These are phyloP conservation scores for Tolypeutes matacus DNA, from an alignment of 2,797 vertebrate species.

Conservation along the genomic window DNA sequence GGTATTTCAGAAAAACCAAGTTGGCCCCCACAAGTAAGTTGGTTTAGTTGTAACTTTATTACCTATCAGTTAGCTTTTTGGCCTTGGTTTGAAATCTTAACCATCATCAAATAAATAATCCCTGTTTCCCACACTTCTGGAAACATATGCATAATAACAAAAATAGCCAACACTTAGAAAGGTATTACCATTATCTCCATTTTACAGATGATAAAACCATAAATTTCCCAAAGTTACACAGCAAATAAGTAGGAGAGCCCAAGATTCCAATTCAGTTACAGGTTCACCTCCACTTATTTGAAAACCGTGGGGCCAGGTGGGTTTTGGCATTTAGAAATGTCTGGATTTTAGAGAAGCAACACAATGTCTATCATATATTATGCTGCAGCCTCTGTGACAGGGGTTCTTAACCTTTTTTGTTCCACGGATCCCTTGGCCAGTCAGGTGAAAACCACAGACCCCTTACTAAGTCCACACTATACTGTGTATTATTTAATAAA, in stretches of 20 bases:
- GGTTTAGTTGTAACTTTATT: background rate
- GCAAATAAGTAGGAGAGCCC: background rate
- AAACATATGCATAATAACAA: background rate
- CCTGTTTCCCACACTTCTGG: background rate
- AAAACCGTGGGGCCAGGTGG: background rate
- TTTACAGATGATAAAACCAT: background rate
- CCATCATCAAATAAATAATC: background rate
- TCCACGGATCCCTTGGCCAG: no score
- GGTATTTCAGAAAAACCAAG: conserved; percentile 92
- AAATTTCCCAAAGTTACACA: background rate
- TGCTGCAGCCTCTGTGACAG: background rate
- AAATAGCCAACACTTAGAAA: background rate
- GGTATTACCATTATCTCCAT: background rate
- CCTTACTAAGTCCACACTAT: no score
- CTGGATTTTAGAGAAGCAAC: conserved; percentile 16
- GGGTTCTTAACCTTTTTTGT: no score
- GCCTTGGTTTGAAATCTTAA: background rate
- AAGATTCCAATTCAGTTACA: background rate
- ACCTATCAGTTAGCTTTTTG: background rate
- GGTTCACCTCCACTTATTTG: background rate
- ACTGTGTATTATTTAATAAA: no score
- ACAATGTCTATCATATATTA: background rate
- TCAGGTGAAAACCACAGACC: no score
- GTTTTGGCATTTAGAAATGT: background rate
- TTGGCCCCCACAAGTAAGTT: conserved; percentile 93